Conservation (phyloP, 2,888 invertebrate genomes). For the Stegophylla sp. region DNA sequence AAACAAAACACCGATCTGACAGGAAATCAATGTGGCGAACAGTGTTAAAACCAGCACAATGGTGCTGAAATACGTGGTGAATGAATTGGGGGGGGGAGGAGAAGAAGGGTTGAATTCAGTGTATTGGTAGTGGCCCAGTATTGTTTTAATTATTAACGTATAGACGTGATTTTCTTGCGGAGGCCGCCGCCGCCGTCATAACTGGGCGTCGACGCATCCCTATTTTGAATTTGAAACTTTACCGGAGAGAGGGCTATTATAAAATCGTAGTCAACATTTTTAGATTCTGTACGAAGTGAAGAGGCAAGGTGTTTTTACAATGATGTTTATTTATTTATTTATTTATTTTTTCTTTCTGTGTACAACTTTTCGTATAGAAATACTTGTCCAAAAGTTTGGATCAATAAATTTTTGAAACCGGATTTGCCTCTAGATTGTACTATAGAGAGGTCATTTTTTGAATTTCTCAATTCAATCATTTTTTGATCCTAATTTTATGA, state of each 20-base stretch:
- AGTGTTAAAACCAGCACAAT: constrained; percentile 16
- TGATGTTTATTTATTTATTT: too few species aligned
- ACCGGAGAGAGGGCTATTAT: not conserved
- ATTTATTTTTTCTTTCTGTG: too few species aligned
- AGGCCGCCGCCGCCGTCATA: not conserved
- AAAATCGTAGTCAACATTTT: too few species aligned
- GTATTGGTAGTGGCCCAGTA: not conserved
- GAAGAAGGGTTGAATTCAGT: constrained; percentile 32
- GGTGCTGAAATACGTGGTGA: not conserved
- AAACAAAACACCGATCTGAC: constrained; percentile 35
- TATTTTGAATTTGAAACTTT: constrained; percentile 9
- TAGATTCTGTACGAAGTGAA: too few species aligned
- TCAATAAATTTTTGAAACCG: too few species aligned
- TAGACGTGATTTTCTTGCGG: constrained; percentile 36
- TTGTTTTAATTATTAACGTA: constrained; percentile 44
- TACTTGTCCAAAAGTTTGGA: too few species aligned
- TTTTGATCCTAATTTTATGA: too few species aligned
- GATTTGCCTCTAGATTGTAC: too few species aligned
- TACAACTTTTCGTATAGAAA: too few species aligned
- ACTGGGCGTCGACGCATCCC: not conserved
- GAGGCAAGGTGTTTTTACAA: too few species aligned
- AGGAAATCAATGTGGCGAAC: constrained; percentile 46
- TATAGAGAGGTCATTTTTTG: too few species aligned
- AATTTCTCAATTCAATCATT: too few species aligned
- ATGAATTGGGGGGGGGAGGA: not conserved